Evolutionary conservation across 2,888 invertebrate species (phyloP).

Genomic region (Odontothrips loti): DNA sequence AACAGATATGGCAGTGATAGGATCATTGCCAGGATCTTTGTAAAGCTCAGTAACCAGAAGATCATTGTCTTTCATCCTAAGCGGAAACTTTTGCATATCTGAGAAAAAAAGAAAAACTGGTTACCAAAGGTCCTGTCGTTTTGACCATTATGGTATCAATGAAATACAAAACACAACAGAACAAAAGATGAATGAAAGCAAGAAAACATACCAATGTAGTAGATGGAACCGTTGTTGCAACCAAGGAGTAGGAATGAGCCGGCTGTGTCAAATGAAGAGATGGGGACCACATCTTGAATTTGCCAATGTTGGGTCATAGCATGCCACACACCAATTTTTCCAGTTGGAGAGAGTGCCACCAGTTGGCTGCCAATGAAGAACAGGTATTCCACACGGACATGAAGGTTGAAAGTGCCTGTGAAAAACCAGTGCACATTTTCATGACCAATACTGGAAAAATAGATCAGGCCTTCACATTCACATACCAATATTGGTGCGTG

Average conservation of each 20-base stretch:
- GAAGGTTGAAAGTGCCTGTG: slow-evolving; percentile 81
- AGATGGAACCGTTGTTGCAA: slow-evolving; percentile 93
- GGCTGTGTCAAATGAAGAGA: slow-evolving; percentile 94
- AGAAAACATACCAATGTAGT: slow-evolving; percentile 76
- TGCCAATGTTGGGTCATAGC: slow-evolving; percentile 99
- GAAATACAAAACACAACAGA: neutral
- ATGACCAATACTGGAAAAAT: slow-evolving; percentile 33
- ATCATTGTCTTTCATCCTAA: slow-evolving; percentile 99
- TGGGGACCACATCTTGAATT: slow-evolving; percentile 91
- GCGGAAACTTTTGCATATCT: slow-evolving; percentile 99
- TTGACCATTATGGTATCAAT: neutral
- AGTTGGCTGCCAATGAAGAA: slow-evolving; percentile 97
- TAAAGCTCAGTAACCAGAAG: slow-evolving; percentile 94
- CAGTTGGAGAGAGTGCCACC: slow-evolving; percentile 88
- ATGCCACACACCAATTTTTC: slow-evolving; percentile 99
- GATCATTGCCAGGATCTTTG: slow-evolving; percentile 88
- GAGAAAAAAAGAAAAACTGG: slow-evolving; percentile 37
- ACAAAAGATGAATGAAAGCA: slow-evolving; percentile 23
- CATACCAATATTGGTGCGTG: slow-evolving; percentile 65
- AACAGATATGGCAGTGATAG: slow-evolving; percentile 96
- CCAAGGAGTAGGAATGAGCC: slow-evolving; percentile 93
- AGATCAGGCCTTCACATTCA: slow-evolving; percentile 5
- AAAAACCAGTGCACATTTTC: slow-evolving; percentile 33
- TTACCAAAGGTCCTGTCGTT: neutral
- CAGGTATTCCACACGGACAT: slow-evolving; percentile 89